Evolutionary conservation across 1,140 invertebrate species (phyloP), one percentile per base, ranked within the genome.

Genomic region (Drosophila persimilis): DNA sequence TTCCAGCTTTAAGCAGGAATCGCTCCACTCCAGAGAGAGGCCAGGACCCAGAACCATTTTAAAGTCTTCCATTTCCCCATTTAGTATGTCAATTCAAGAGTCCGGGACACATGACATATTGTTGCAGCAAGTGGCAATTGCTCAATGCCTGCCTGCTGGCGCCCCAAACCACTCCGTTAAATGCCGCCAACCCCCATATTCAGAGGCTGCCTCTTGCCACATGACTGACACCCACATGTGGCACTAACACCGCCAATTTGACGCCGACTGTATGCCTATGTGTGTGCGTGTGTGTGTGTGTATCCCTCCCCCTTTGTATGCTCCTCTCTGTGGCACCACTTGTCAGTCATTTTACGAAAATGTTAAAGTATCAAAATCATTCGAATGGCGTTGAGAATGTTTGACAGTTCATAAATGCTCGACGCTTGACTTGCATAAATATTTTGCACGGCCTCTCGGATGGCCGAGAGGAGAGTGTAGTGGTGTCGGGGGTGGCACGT

Each of bases 301-400:
- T 8, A 17, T 31, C 17, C 17, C 17, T 17, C 17, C 26, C 48
- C 24, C 20, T 7, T 7, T 29, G 29, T 8, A 31, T 7, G 29
- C n/a, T 5, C 31, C 13, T 46, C 29, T 8, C 35, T 62, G 64
- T 6, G 43, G 47, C 45, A 29, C 45, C 63, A 72, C 72, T 76
- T 79, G 78, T 76, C 72, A 76, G 84, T 66, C 83, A 88, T 88
- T 86, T 90, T 90, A 74, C 75, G 77, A 90, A 90, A 90, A 90
- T 90, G 86, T 90, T 90, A 86, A 90, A 90, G 86, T 90, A 90
- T 90, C 86, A 90, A 90, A 90, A 90, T 90, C 86, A 90, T 90
- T 90, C 86, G 75, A 90, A 90, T 90, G 90, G 86, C 86, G 86
- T 83, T 90, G 86, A 90, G 86, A 90, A 86, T 90, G 86, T 90